Evolutionary conservation across 2,797 vertebrate species (phyloP), one percentile per base, ranked within the genome.

Genomic region (Phrynocephalus forsythii): DNA sequence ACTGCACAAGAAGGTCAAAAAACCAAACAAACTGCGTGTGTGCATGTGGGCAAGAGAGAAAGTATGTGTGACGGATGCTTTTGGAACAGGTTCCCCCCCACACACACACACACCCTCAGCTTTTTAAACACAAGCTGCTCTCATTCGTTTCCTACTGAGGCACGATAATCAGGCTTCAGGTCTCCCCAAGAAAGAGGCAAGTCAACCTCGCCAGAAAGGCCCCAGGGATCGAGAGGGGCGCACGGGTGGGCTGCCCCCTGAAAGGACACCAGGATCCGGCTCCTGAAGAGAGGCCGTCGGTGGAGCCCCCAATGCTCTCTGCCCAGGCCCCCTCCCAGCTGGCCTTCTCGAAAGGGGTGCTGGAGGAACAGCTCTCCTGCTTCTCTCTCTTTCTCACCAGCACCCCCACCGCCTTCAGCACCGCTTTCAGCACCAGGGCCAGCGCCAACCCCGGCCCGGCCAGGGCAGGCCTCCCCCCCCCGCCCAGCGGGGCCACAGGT

Each of bases 121-220:
- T 30, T 71, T 87, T 56, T 66, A 33, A 13, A 16, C 6, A 16
- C 1, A 13, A 22, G 68, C 69, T 48, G 69, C 44, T 16, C 88
- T 86, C 28, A 88, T 85, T 80, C 72, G 33, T 38, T 84, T 84
- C 66, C 50, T 6, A 48, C 0, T 76, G n/a, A 75, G 30, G 85
- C 85, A 6, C 68, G 3, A 71, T 86, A 18, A 44, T 1, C 10
- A 68, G 0, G n/a, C 24, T 86, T 20, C 9, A 1, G 4, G 28
- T 22, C 84, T 30, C 44, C 4, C 22, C 44, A 0, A 71, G 30
- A 18, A 0, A 71, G 30, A 18, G n/a, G 3, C 66, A 76, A 24
- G 28, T 7, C 5, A 33, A 10, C 18, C 11, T 48, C 18, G 30
- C 9, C 3, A 16, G 11, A 28, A 22, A 79, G 2, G 48, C 6